Evolutionary conservation across 2,113 vertebrate genomes (phyloP).

Genomic region (Apistogramma diplotaenia): DNA sequence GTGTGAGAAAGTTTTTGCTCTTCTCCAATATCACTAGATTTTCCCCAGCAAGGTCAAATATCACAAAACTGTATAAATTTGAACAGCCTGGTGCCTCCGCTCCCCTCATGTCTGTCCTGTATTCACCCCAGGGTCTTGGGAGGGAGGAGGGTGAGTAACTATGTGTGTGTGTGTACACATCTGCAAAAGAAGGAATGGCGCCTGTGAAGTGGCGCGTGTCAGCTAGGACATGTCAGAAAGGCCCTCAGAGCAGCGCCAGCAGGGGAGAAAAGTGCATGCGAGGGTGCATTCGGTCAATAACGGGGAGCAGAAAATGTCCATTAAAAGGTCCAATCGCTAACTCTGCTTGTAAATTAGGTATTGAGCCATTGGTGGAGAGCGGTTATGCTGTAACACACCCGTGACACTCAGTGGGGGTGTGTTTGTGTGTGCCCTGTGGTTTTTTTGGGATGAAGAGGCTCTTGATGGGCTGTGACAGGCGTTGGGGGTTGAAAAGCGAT

Average conservation of each 20-base stretch:
- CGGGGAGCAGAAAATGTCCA: slow-evolving; percentile 55
- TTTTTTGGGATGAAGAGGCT: slow-evolving; percentile 11
- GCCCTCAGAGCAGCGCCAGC: slow-evolving; percentile 21
- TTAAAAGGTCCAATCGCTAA: slow-evolving; percentile 56
- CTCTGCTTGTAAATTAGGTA: slow-evolving; percentile 71
- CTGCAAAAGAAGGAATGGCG: slow-evolving; percentile 30
- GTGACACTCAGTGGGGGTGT: slow-evolving; percentile 1
- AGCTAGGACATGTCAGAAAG: slow-evolving; percentile 46
- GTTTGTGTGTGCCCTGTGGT: slow-evolving; percentile 12
- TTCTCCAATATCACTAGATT: background rate
- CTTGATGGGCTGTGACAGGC: slow-evolving; percentile 55
- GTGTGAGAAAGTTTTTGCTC: background rate
- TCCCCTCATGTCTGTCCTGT: background rate
- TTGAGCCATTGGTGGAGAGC: slow-evolving; percentile 58
- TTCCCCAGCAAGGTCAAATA: background rate
- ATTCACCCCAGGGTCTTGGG: slow-evolving; percentile 5
- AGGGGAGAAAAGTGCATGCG: slow-evolving; percentile 14
- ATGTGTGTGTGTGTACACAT: background rate
- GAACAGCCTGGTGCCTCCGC: background rate
- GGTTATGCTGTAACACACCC: slow-evolving; percentile 49
- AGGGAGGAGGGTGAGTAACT: background rate
- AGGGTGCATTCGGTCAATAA: slow-evolving; percentile 49
- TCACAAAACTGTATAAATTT: slow-evolving; percentile 10
- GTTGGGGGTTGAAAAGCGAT: slow-evolving; percentile 35
- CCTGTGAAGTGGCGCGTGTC: slow-evolving; percentile 56